These are phyloP conservation scores for Crioceris asparagi DNA, from an alignment of 2,888 invertebrate genomes.

Conservation along the genomic window DNA sequence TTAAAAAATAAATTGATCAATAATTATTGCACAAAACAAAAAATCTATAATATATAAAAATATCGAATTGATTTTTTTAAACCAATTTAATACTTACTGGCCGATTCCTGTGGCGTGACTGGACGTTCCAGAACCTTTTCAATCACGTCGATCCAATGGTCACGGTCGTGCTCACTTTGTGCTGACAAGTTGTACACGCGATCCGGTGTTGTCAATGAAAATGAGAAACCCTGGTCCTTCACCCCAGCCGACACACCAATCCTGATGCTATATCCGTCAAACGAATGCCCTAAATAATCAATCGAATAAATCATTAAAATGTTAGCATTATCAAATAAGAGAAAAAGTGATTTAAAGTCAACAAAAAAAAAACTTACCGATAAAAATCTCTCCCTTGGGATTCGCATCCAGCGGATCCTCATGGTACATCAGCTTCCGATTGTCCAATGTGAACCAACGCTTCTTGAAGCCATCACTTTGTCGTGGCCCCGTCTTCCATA, in stretches of 20 bases:
- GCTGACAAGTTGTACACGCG: constrained; percentile 67
- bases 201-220: constrained; percentile 73
- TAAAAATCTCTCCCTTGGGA: constrained; percentile 84
- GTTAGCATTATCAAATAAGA: not conserved
- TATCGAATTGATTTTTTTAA: no score
- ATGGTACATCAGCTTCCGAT: constrained; percentile 86
- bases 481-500: constrained; percentile 82
- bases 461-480: constrained; percentile 71
- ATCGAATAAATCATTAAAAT: not conserved
- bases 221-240: constrained; percentile 68
- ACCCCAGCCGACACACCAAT: constrained; percentile 56
- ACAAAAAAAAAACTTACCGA: constrained; percentile 50
- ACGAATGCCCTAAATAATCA: constrained; percentile 47
- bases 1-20: no score
- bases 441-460: constrained; percentile 82
- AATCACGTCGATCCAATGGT: constrained; percentile 70
- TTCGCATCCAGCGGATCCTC: constrained; percentile 78
- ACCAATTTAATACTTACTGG: constrained; percentile 45
- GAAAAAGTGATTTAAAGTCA: no score
- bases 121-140: constrained; percentile 64
- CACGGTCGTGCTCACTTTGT: constrained; percentile 62
- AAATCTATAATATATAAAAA: constrained; percentile 3
- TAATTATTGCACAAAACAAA: no score
- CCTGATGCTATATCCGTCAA: constrained; percentile 65
- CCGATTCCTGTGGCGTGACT: constrained; percentile 67